Evolutionary conservation across 2,797 vertebrate genomes (phyloP), one percentile per base, ranked within the genome.

Genomic region (Cottoperca gobio): DNA sequence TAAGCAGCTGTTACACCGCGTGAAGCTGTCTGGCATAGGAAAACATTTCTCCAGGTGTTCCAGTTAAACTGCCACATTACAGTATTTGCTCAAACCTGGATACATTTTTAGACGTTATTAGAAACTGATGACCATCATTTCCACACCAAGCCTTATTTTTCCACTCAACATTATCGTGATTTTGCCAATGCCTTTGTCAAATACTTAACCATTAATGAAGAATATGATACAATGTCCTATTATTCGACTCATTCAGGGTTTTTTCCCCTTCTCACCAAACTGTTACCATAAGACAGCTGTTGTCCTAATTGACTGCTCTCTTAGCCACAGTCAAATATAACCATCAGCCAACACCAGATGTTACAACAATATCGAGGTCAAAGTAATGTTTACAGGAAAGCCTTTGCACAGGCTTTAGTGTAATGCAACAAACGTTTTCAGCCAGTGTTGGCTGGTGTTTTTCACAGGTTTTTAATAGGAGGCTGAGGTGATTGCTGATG

Each of bases 241-340:
- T 64, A 21, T 70, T 67, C 1, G 14, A 19, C 8, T 17, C 8
- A 0, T 63, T 37, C 49, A 50, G 21, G 61, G 73, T 79, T 26
- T 78, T 78, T 78, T 53, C 64, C 73, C 24, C 6, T 1, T 37
- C n/a, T 55, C 33, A 70, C 8, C 61, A 79, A 89, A 88, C 70
- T 74, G 78, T 28, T 86, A 92, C 86, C 72, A 89, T 92, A 69
- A 93, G 86, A 85, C 92, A 92, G 82, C 85, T 92, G 90, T 14
- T 50, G 59, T 50, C 28, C 62, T 68, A 19, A 19, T 68, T 23
- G 3, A 23, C 53, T 78, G 21, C 28, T 62, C 11, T 55, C 6
- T 46, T 2, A 60, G 62, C 60, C 63, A 78, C 70, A 89, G 78
- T 83, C 90, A 88, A 84, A 86, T 90, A 53, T 52, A 23, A 74